A percentile compares a stretch with the other conserved stretches of the same genome.
phyloP scores from a whole-genome alignment of 2,888 invertebrate genomes.

The Apodemia hepburni region DNA sequence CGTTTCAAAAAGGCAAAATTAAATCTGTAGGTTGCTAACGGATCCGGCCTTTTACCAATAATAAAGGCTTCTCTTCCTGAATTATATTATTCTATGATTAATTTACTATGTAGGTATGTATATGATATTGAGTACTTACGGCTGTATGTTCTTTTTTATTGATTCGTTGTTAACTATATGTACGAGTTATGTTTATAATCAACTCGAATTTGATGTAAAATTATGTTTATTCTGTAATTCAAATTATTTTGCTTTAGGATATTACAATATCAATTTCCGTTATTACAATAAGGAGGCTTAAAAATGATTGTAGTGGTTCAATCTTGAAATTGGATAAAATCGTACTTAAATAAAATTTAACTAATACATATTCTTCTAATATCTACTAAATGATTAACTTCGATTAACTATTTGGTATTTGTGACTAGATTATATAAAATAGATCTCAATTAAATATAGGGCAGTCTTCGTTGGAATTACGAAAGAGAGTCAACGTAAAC shows the following conservation, averaged over 20 bases:
- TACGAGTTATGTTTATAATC: background rate
- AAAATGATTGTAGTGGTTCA: constrained; percentile 4
- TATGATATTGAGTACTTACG: background rate
- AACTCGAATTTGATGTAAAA: background rate
- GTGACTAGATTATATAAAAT: constrained; percentile 77
- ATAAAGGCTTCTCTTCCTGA: no score
- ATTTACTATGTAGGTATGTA: no score
- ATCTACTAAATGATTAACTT: constrained; percentile 50
- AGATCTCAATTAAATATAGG: constrained; percentile 78
- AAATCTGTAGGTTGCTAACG: background rate
- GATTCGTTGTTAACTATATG: background rate
- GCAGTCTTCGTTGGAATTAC: constrained; percentile 78
- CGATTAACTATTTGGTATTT: constrained; percentile 69
- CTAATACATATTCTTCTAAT: constrained; percentile 40
- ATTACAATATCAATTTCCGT: background rate
- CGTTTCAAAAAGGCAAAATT: no score
- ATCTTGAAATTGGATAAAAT: constrained; percentile 12
- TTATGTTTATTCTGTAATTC: background rate
- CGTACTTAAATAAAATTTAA: constrained; percentile 19
- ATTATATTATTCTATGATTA: no score
- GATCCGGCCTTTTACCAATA: background rate
- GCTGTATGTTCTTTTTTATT: background rate
- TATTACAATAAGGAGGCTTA: constrained; percentile 6
- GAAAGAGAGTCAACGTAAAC: constrained; percentile 68
- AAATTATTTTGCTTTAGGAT: background rate